Percentiles rank a stretch among this genome's conserved stretches.
Evolutionary conservation across 1,140 invertebrate species (phyloP).

Genomic region (Tetramorium simillimum): DNA sequence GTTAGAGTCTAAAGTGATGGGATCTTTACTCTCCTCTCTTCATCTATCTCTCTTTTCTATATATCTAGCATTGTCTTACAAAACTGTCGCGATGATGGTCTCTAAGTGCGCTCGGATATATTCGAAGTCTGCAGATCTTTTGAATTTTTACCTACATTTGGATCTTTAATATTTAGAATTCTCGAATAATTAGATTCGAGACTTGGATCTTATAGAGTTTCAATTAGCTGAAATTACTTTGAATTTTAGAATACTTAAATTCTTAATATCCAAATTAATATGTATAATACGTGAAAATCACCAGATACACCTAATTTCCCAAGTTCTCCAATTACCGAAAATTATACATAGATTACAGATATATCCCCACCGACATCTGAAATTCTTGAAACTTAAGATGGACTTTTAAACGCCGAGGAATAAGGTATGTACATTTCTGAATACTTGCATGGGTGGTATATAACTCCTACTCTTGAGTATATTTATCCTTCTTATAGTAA

Average conservation of each 20-base stretch:
- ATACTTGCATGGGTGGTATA: conserved; percentile 20
- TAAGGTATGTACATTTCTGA: conserved; percentile 28
- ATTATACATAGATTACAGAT: not conserved
- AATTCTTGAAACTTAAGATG: not conserved
- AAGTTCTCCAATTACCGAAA: not conserved
- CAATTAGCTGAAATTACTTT: not conserved
- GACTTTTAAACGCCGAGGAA: not conserved
- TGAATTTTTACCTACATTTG: not conserved
- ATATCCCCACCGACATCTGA: not conserved
- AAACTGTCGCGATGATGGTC: conserved; percentile 15
- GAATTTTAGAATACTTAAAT: not conserved
- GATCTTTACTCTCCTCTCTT: not conserved
- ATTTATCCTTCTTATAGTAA: conserved; percentile 43
- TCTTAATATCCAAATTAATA: not conserved
- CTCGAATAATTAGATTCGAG: not conserved
- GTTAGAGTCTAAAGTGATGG: conserved; percentile 57
- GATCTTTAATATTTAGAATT: not conserved
- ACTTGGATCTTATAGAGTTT: not conserved
- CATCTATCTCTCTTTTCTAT: not conserved
- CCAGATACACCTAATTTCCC: not conserved
- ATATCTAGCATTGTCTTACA: not conserved
- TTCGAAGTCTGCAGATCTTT: not conserved
- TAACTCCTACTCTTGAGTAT: conserved; percentile 34
- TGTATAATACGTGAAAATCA: not conserved
- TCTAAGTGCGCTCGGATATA: conserved; percentile 1